Conservation (phyloP, 2,888 invertebrate genomes). For the Zootermopsis nevadensis region DNA sequence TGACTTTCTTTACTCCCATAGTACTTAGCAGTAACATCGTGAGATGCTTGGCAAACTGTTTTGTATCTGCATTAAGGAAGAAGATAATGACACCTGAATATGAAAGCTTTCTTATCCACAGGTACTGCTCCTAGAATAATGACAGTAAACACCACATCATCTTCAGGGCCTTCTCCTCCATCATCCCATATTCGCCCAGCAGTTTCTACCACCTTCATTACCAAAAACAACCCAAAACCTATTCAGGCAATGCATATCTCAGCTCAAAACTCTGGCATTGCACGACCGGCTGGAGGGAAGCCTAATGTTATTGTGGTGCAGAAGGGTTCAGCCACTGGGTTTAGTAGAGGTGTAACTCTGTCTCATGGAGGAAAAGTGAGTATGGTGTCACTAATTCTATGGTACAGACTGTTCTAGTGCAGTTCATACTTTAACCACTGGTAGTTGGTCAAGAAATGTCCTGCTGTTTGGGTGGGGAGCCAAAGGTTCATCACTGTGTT, state of each 20-base stretch:
- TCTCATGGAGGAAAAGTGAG: slow-evolving; percentile 60
- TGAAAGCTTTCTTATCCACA: slow-evolving; percentile 21
- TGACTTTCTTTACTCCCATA: too few species aligned
- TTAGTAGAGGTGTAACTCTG: slow-evolving; percentile 60
- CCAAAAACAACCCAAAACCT: slow-evolving; percentile 11
- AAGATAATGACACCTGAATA: slow-evolving; percentile 16
- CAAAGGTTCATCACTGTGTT: too few species aligned
- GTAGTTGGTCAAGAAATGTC: too few species aligned
- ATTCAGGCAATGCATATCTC: slow-evolving; percentile 13
- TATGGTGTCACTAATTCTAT: too few species aligned
- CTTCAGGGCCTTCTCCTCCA: background rate
- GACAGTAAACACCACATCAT: slow-evolving; percentile 54
- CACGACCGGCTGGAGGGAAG: slow-evolving; percentile 60
- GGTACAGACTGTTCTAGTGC: too few species aligned
- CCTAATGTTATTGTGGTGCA: slow-evolving; percentile 72
- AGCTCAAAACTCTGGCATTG: background rate
- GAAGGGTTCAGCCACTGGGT: slow-evolving; percentile 63
- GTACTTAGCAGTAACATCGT: too few species aligned
- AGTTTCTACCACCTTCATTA: slow-evolving; percentile 9
- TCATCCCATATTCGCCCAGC: slow-evolving; percentile 4
- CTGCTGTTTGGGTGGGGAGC: too few species aligned
- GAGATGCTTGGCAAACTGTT: too few species aligned
- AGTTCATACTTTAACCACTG: too few species aligned
- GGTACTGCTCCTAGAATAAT: slow-evolving; percentile 53
- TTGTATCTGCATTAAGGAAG: too few species aligned